Evolutionary conservation across 2,113 vertebrate species (phyloP), one percentile per base, ranked within the genome.

Genomic region (Syngnathus floridae): DNA sequence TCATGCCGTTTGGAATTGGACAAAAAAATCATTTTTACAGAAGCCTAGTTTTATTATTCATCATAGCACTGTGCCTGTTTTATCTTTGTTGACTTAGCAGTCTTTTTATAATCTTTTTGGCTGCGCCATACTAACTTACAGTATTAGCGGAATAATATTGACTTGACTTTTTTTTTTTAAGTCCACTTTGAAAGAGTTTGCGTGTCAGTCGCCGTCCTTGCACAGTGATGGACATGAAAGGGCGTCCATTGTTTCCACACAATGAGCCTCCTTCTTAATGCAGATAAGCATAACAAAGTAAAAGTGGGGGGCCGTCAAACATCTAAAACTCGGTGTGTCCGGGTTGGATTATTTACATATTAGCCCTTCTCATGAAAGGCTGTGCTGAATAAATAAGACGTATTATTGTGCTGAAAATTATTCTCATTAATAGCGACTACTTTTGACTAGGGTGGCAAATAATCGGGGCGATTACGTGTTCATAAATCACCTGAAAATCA

Each of bases 151-250:
- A 37, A 2, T 9, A 19, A 16, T 31, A 31, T 31, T 31, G 26
- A 31, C 26, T 31, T 31, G 26, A 31, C 26, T 31, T 31, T 31
- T 31, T 31, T 31, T 31, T 31, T 31, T 31, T 31, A 31, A 31
- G 26, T 31, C 76, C 70, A 88, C 88, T 90, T 90, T 89, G 75
- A 80, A 75, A 74, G 72, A 87, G 88, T 88, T 90, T 86, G 84
- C 85, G 91, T 91, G 91, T 89, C 90, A 88, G 90, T 90, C 85
- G 78, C 77, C 82, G 89, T 92, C 92, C 93, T 95, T 94, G 91
- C 93, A 86, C 85, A 70, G 68, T 90, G 90, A 91, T 91, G 91
- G 90, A 93, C 90, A 92, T 91, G 88, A 91, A 90, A 87, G 31
- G 76, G 2, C 74, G 71, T 76, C 88, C 84, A 81, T 86, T 77